Evolutionary conservation across 1,140 invertebrate genomes (phyloP).

Genomic region (Grapholita molesta): DNA sequence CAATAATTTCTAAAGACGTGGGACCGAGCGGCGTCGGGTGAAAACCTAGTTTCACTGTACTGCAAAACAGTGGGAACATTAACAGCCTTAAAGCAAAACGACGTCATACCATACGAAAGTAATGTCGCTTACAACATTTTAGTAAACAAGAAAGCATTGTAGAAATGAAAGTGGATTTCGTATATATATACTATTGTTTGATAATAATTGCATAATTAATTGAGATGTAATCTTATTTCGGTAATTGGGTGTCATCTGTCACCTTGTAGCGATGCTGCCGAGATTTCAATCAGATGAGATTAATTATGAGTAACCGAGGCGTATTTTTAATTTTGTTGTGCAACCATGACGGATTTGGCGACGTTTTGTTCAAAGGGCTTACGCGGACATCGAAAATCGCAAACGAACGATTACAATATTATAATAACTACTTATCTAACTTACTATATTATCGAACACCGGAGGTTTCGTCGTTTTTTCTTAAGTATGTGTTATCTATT

Average conservation of each 20-base stretch:
- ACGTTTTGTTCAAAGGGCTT: no score
- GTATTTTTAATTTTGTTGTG: neutral
- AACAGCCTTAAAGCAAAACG: constrained; percentile 20
- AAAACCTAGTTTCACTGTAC: constrained; percentile 39
- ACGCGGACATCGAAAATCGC: no score
- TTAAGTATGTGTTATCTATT: no score
- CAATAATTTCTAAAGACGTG: constrained; percentile 37
- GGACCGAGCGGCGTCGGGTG: constrained; percentile 27
- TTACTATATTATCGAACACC: no score
- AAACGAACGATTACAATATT: no score
- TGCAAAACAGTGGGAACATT: constrained; percentile 31
- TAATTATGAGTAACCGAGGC: no score
- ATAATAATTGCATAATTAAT: neutral
- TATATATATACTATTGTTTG: neutral
- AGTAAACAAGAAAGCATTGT: neutral
- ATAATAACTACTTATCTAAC: no score
- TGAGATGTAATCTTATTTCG: neutral
- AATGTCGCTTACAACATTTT: neutral
- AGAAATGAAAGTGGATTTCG: constrained; percentile 1
- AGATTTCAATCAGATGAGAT: neutral
- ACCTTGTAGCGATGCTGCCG: neutral
- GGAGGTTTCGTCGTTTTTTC: no score
- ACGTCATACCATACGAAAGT: neutral
- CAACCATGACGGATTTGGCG: no score
- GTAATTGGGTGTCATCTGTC: neutral